Conservation (phyloP, 2,888 invertebrate genomes). For the Lasioglossum oenotherae region DNA sequence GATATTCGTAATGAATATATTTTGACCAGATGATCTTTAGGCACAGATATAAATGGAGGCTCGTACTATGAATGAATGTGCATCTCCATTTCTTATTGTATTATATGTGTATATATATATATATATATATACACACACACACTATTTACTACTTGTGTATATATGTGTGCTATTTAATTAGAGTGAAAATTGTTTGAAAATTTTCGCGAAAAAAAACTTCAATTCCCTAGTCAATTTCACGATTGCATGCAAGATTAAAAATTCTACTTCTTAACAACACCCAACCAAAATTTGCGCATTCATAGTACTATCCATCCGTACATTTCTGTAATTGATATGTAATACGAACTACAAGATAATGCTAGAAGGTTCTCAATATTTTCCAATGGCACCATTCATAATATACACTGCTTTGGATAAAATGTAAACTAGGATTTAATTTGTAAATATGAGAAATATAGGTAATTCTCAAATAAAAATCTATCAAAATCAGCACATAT, state of each 20-base stretch:
- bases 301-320: constrained; percentile 73
- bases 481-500: constrained; percentile 29
- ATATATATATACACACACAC: neutral
- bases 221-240: neutral
- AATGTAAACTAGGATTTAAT: constrained; percentile 47
- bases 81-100: constrained; percentile 22
- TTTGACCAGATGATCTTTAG: constrained; percentile 77
- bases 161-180: constrained; percentile 2
- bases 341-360: constrained; percentile 71
- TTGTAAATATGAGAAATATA: constrained; percentile 49
- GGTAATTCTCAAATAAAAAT: constrained; percentile 47
- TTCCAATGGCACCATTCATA: constrained; percentile 68
- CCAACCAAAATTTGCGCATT: constrained; percentile 62
- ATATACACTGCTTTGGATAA: constrained; percentile 57
- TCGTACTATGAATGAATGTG: constrained; percentile 76
- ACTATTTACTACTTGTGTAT: neutral
- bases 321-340: constrained; percentile 69
- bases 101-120: neutral
- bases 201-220: neutral
- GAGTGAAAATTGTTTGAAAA: neutral
- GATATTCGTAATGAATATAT: constrained; percentile 70
- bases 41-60: constrained; percentile 72
- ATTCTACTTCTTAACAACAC: neutral
- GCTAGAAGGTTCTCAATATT: constrained; percentile 76
- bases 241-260: neutral